phyloP scores from a whole-genome alignment of 2,113 vertebrate species.

The Recurvirostra avosetta region DNA sequence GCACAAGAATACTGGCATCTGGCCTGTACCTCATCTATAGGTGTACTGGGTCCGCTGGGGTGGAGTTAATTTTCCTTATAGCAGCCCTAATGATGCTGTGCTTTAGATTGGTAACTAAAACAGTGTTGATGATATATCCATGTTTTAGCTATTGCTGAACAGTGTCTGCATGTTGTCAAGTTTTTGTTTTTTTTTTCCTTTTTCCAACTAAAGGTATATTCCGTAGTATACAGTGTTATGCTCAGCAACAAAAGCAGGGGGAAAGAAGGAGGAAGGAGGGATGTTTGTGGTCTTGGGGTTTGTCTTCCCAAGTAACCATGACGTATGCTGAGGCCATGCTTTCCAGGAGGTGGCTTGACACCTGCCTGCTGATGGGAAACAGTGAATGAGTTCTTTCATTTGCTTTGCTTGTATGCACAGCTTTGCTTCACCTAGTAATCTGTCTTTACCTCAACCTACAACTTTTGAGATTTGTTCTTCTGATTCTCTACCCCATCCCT shows the following conservation, averaged over 20 bases:
- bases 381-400: neutral
- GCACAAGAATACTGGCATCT: neutral
- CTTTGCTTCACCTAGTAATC: neutral
- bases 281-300: neutral
- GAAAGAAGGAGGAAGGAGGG: neutral
- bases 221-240: fast-evolving
- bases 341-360: neutral
- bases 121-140: neutral
- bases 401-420: neutral
- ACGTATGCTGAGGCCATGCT: neutral
- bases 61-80: neutral
- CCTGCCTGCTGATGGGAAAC: neutral
- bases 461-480: neutral
- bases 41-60: neutral
- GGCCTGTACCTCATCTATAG: neutral
- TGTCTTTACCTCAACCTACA: neutral
- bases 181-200: neutral
- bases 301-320: neutral
- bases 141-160: neutral
- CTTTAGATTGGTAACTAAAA: neutral
- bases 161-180: fast-evolving
- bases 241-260: neutral
- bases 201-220: neutral
- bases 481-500: neutral
- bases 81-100: neutral